Base-by-base conservation (phyloP, 2,888 invertebrate species). In the Pollenia angustigena region DNA sequence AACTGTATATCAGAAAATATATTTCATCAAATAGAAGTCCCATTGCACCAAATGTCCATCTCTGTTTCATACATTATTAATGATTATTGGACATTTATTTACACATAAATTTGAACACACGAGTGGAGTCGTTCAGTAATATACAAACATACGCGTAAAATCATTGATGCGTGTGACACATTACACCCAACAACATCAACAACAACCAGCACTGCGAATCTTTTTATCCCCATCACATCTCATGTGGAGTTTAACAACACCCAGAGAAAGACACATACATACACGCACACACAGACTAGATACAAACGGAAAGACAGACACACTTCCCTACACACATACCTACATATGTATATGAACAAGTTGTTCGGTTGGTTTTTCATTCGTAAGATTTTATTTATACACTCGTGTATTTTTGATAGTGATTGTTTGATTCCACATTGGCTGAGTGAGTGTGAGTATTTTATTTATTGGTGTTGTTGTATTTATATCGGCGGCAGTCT, bases 121-220 rank as follows among this genome's bases (percentile, higher is more conserved):
- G 46, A 14, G 6, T 50, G 48, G 40, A 14, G 2, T 50, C 32
- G n/a, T 42, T 18, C 32, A 23, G 12, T 16, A 64, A 58, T 42
- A 78, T n/a, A 40, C 10, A 44, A n/a, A 69, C 69, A 75, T 52
- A 81, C 54, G 81, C 84, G 44, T 81, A 78, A 87, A 84, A 68
- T 78, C 87, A 87, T 74, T 84, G 87, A 87, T 84, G 87, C 84
- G 83, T 87, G 84, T 87, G 87, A 87, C 87, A 87, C 46, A 81
- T 87, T 84, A 84, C 83, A 81, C 46, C 4, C 82, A 82, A 64
- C 46, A 66, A 46, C 68, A 52, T 18, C 58, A 52, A n/a, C 60
- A 75, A 46, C 32, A 54, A 58, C 50, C 69, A 60, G 64, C 58
- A 66, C 56, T 48, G 82, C 40, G 54, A 82, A 71, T 62, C 69